Evolutionary conservation across 2,797 vertebrate genomes (phyloP).

Genomic region (Potorous gilbertii): DNA sequence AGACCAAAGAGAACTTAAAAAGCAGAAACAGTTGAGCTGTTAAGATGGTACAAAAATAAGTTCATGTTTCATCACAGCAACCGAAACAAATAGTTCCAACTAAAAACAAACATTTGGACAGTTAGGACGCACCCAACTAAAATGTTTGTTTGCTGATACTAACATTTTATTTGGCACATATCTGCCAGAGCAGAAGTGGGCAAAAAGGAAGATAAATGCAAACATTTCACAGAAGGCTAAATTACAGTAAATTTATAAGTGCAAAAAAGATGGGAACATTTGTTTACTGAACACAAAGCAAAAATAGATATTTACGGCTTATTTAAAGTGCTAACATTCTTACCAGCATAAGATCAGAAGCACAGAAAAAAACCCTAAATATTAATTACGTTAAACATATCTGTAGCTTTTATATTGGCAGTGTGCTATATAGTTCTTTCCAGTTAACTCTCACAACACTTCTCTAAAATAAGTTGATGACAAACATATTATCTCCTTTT

Average conservation of each 20-base stretch:
- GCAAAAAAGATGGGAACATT: conserved; percentile 58
- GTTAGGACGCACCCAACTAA: conserved; percentile 66
- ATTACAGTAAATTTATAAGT: conserved; percentile 59
- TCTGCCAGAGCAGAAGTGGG: conserved; percentile 57
- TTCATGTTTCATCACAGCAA: conserved; percentile 63
- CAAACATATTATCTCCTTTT: conserved; percentile 52
- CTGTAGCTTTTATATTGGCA: conserved; percentile 28
- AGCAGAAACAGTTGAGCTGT: conserved; percentile 59
- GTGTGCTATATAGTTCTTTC: conserved; percentile 48
- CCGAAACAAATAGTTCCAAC: conserved; percentile 67
- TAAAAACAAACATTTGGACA: conserved; percentile 67
- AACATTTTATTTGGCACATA: conserved; percentile 67
- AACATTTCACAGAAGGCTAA: conserved; percentile 67
- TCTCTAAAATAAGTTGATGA: conserved; percentile 51
- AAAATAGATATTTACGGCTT: conserved; percentile 58
- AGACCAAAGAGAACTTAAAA: conserved; percentile 63
- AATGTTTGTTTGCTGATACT: conserved; percentile 73
- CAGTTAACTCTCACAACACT: conserved; percentile 26
- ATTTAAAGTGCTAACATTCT: conserved; percentile 60
- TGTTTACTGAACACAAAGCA: conserved; percentile 57
- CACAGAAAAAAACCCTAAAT: conserved; percentile 47
- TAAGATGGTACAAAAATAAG: conserved; percentile 61
- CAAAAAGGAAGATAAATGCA: conserved; percentile 70
- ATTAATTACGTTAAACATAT: conserved; percentile 51
- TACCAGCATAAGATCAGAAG: conserved; percentile 47